Base-by-base conservation (phyloP, 2,113 vertebrate species). In the Brienomyrus brachyistius region DNA sequence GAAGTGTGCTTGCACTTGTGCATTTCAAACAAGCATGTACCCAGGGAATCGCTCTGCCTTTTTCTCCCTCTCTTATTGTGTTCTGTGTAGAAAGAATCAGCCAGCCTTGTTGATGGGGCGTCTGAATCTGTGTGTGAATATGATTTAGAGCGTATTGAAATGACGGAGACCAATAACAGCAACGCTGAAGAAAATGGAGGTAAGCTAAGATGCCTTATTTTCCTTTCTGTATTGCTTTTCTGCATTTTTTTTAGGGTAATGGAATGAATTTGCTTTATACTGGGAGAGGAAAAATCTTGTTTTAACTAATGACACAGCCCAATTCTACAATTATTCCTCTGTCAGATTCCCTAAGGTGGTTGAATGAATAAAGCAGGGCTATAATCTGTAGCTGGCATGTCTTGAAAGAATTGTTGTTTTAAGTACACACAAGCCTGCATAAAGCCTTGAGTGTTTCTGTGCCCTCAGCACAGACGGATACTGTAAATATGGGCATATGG, bases 101-200 rank as follows among this genome's bases (percentile, higher is more conserved):
- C 95, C 89, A 95, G 95, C 93, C 93, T 95, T 88, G 90, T 92
- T 92, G 96, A 96, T 91, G 96, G 94, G 93, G 94, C 95, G 7
- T 90, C 96, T 95, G 96, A 96, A 95, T 94, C 96, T 95, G 96
- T 95, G 94, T 96, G 96, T 93, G 96, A 97, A 91, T 95, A 96
- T 90, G 96, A 97, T 91, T 92, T 96, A 94, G 96, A 97, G 94
- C 94, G 95, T 91, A 90, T 95, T 91, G 96, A 97, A 92, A 97
- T 97, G 96, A 96, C 96, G 21, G 96, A 97, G 92, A 94, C 94
- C 93, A 95, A 94, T 92, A 95, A 91, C 93, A 94, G 93, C 92
- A 94, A 91, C 90, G 95, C 94, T 93, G 96, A 97, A 91, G 96
- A 97, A 94, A 95, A 96, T 93, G 94, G 95, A 95, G 96, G 96